These are phyloP conservation scores for Dolichoris vasculosae DNA, from an alignment of 1,140 invertebrate genomes.

Conservation along the genomic window DNA sequence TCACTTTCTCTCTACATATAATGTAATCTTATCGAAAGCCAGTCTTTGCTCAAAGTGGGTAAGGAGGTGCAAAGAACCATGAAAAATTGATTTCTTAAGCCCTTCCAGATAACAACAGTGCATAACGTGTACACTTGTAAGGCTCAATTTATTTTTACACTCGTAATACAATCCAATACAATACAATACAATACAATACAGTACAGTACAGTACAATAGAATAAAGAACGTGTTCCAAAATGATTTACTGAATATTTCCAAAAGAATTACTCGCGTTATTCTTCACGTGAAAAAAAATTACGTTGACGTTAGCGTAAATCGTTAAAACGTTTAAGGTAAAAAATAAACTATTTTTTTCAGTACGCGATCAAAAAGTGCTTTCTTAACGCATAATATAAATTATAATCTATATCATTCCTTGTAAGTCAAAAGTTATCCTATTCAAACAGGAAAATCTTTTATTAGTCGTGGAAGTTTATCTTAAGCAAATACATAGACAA, in stretches of 20 bases:
- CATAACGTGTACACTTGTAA: neutral
- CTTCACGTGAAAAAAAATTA: neutral
- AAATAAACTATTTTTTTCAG: neutral
- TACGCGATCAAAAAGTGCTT: neutral
- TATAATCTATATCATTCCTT: neutral
- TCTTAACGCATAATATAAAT: neutral
- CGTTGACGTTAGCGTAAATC: neutral
- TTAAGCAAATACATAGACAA: neutral
- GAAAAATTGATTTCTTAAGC: neutral
- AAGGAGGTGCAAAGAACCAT: neutral
- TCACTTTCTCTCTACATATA: neutral
- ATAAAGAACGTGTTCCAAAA: neutral
- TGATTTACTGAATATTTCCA: neutral
- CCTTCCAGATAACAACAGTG: neutral
- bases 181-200: too few relatives aligned
- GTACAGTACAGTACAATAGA: too few relatives aligned
- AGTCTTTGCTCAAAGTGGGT: neutral
- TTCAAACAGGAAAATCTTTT: neutral
- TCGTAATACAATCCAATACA: neutral
- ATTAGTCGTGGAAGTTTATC: constrained; percentile 17
- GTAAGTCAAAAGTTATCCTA: neutral
- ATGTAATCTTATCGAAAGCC: neutral
- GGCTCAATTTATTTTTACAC: neutral
- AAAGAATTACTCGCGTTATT: neutral
- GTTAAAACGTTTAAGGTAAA: neutral